phyloP scores from a whole-genome alignment of 2,797 vertebrate species.

The Hypotaenidia philippensis region DNA sequence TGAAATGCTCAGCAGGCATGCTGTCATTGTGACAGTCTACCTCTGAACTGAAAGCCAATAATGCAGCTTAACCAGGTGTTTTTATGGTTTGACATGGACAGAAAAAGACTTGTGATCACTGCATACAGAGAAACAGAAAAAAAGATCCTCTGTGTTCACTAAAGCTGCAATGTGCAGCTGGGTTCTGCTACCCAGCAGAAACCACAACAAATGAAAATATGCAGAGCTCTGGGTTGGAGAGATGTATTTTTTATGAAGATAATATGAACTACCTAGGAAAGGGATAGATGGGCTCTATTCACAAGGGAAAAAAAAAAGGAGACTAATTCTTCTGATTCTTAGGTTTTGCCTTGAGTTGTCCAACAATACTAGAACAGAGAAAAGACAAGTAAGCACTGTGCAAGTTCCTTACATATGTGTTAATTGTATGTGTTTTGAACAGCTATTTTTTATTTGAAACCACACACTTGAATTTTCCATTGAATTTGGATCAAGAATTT shows the following conservation, averaged over 20 bases:
- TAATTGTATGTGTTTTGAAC: neutral
- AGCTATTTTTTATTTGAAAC: neutral
- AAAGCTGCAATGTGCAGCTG: neutral
- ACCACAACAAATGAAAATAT: neutral
- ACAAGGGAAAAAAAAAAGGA: neutral
- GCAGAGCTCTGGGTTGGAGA: neutral
- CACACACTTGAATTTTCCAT: neutral
- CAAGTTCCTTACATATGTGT: neutral
- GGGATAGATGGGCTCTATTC: neutral
- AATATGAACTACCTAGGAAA: neutral
- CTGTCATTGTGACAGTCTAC: neutral
- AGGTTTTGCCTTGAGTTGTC: neutral
- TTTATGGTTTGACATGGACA: neutral
- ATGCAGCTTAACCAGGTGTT: neutral
- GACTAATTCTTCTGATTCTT: neutral
- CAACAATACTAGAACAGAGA: neutral
- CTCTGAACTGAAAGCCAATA: neutral
- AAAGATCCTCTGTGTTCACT: neutral
- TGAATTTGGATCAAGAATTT: neutral
- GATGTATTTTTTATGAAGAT: neutral
- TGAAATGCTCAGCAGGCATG: neutral
- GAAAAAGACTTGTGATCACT: neutral
- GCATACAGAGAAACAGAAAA: neutral
- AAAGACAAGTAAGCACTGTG: neutral
- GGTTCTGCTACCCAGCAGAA: neutral